phyloP scores from a whole-genome alignment of 2,113 vertebrate species.

The Leptobrachium ailaonicum region DNA sequence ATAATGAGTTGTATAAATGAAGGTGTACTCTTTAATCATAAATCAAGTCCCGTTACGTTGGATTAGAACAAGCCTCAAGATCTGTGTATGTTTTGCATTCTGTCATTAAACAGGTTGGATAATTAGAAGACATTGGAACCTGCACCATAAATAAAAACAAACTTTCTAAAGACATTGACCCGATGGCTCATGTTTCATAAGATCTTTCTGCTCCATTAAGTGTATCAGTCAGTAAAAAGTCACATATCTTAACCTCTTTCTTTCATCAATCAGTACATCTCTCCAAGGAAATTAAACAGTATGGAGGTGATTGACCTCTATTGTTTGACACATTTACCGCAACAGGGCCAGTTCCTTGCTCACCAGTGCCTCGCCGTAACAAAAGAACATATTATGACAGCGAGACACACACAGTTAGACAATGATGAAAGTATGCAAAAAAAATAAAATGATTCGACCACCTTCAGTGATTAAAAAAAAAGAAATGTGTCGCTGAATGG shows the following conservation, averaged over 20 bases:
- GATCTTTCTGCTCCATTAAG: constrained; percentile 10
- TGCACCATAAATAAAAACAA: constrained; percentile 15
- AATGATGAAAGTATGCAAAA: background rate
- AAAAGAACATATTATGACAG: background rate
- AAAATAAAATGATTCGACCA: background rate
- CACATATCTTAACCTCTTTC: constrained; percentile 4
- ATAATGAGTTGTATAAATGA: no score
- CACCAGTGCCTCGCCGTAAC: background rate
- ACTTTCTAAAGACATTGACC: constrained; percentile 36
- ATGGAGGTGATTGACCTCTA: background rate
- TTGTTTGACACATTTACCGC: background rate
- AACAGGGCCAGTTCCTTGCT: background rate
- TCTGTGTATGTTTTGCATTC: no score
- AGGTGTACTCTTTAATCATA: no score
- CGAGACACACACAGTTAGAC: background rate
- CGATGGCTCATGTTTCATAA: constrained; percentile 34
- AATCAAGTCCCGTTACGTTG: no score
- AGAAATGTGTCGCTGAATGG: background rate
- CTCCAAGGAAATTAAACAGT: constrained; percentile 22
- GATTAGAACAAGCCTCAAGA: no score
- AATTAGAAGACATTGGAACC: constrained; percentile 4
- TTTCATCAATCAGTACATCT: constrained; percentile 38
- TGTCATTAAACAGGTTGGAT: background rate
- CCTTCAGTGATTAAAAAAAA: background rate
- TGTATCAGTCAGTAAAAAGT: constrained; percentile 29